phyloP scores from a whole-genome alignment of 35 echinoderm and acorn worm species.

The Diadema setosum region DNA sequence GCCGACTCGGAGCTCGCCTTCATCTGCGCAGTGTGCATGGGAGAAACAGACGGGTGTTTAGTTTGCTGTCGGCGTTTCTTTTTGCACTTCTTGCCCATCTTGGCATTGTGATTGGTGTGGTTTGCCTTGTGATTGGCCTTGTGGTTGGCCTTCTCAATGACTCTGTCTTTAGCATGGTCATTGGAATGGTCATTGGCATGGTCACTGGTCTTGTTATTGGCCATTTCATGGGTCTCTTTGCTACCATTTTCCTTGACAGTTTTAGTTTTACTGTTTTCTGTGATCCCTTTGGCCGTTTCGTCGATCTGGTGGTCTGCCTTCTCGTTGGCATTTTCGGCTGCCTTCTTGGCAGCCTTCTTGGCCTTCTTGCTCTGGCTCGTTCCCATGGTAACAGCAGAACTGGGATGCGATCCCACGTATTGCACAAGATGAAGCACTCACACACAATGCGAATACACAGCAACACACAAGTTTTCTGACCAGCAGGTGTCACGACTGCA shows the following conservation, averaged over 20 bases:
- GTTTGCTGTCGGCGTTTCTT: background rate
- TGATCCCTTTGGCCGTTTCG: background rate
- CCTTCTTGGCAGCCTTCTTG: background rate
- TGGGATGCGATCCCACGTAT: too few relatives aligned
- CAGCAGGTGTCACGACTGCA: too few relatives aligned
- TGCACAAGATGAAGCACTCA: too few relatives aligned
- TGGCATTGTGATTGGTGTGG: background rate
- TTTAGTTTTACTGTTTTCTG: background rate
- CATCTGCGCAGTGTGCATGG: background rate
- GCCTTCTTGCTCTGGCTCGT: background rate
- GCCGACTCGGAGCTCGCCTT: background rate
- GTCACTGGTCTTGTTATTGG: background rate
- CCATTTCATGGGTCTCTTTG: background rate
- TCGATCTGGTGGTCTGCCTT: background rate
- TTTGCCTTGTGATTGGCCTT: too few relatives aligned
- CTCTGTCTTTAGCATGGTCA: background rate
- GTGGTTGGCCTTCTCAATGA: background rate
- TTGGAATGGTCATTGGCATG: background rate
- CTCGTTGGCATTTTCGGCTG: background rate
- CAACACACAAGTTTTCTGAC: too few relatives aligned
- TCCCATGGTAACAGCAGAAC: background rate
- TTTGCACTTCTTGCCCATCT: background rate
- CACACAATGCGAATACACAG: too few relatives aligned
- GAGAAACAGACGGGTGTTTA: background rate
- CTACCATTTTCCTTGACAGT: background rate